Percentiles rank a stretch among this genome's conserved stretches.
Evolutionary conservation across 30 jellyfish, hydroid and myxozoan species (phyloP).

Genomic region (Turritopsis dohrnii): DNA sequence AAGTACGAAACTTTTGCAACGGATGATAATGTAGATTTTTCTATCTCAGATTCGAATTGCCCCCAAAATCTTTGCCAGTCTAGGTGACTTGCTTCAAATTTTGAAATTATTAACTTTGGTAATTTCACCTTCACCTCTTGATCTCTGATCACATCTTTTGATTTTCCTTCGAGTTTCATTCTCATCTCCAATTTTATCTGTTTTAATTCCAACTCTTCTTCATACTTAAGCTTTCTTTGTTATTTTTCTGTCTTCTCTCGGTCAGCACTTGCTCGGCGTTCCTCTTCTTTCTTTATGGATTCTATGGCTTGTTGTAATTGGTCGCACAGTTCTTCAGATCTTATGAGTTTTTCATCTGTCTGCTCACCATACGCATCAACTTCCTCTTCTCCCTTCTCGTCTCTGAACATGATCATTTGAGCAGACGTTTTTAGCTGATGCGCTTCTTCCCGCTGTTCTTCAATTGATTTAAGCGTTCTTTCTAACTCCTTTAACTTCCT

Average conservation of each 20-base stretch:
- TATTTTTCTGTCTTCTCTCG: not conserved
- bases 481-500: conserved; percentile 10
- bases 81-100: conserved; percentile 31
- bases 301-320: not conserved
- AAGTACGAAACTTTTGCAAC: conserved; percentile 49
- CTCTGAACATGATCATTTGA: conserved; percentile 20
- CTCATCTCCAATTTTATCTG: conserved; percentile 14
- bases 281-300: not conserved
- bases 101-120: conserved; percentile 40
- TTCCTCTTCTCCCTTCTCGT: conserved; percentile 13
- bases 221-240: conserved; percentile 5
- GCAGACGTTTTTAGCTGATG: conserved; percentile 17
- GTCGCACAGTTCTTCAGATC: not conserved
- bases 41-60: conserved; percentile 47
- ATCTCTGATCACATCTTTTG: not conserved
- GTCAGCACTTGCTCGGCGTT: conserved; percentile 8
- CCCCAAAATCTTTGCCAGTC: conserved; percentile 30
- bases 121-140: conserved; percentile 31
- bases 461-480: conserved; percentile 26
- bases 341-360: conserved; percentile 4
- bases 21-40: not conserved
- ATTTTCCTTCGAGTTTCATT: conserved; percentile 1
- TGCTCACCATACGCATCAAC: conserved; percentile 16
- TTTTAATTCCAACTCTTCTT: not conserved
- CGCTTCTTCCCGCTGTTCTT: conserved; percentile 19